phyloP scores from a whole-genome alignment of 2,113 vertebrate species.

The Percopsis transmontana region DNA sequence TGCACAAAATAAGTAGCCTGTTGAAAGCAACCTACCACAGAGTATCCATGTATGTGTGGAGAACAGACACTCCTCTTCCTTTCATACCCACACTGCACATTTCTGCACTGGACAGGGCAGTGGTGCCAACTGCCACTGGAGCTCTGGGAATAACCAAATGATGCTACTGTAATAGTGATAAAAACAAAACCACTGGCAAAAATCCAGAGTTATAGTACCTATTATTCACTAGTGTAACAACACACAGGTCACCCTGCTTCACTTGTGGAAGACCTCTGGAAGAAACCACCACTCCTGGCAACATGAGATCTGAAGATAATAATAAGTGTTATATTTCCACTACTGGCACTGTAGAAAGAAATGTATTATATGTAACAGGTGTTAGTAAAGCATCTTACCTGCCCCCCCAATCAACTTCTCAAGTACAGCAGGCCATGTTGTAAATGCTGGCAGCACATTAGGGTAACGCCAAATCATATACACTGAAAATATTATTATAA shows the following conservation, averaged over 20 bases:
- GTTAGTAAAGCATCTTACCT: slow-evolving; percentile 74
- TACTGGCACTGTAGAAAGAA: not conserved
- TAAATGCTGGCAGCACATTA: slow-evolving; percentile 84
- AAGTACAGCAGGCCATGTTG: slow-evolving; percentile 90
- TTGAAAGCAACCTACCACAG: slow-evolving; percentile 82
- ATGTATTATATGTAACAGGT: not conserved
- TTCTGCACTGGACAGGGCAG: slow-evolving; percentile 82
- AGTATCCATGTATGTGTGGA: slow-evolving; percentile 91
- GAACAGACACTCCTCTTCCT: slow-evolving; percentile 88
- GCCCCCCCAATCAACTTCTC: slow-evolving; percentile 91
- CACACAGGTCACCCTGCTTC: slow-evolving; percentile 82
- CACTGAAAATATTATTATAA: slow-evolving; percentile 72
- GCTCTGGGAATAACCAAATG: slow-evolving; percentile 76
- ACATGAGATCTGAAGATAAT: slow-evolving; percentile 89
- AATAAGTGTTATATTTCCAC: not conserved
- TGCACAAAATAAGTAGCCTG: not conserved
- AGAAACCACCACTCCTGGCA: slow-evolving; percentile 89
- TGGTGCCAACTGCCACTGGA: slow-evolving; percentile 88
- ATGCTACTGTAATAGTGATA: not conserved
- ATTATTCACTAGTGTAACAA: slow-evolving; percentile 85
- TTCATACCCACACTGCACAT: slow-evolving; percentile 90
- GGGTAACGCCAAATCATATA: slow-evolving; percentile 89
- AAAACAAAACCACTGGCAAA: not conserved
- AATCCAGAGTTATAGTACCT: slow-evolving; percentile 74
- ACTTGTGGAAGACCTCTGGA: slow-evolving; percentile 86